Conservation (phyloP, 1,140 invertebrate genomes). For the Diachasma alloeum region DNA sequence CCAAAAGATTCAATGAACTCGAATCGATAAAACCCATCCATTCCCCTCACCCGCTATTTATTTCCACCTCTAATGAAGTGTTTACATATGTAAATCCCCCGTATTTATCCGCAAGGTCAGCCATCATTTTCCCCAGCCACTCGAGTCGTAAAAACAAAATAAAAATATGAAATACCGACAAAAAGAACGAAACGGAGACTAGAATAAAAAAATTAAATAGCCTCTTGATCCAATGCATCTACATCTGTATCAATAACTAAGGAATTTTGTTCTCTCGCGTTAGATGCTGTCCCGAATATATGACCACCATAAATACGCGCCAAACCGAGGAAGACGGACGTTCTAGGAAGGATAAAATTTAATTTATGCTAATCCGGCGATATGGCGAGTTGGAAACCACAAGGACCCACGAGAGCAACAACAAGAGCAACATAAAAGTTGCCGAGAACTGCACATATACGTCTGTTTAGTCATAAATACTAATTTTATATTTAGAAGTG, state of each 20-base stretch:
- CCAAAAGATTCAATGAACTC: too few species aligned
- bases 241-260: slow-evolving; percentile 13
- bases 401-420: slow-evolving; percentile 41
- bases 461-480: neutral
- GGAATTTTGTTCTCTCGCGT: neutral
- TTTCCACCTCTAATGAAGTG: neutral
- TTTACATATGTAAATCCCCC: neutral
- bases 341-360: slow-evolving; percentile 66
- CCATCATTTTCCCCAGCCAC: neutral
- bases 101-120: neutral
- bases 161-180: neutral
- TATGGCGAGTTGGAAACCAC: slow-evolving; percentile 34
- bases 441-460: neutral
- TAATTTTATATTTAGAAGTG: slow-evolving; percentile 10
- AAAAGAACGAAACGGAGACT: neutral
- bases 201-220: neutral
- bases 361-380: slow-evolving; percentile 64
- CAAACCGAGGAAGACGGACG: slow-evolving; percentile 51
- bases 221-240: neutral
- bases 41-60: neutral
- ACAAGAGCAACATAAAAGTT: neutral
- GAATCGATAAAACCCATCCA: neutral
- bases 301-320: slow-evolving; percentile 30
- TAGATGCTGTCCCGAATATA: slow-evolving; percentile 17
- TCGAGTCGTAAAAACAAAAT: neutral